These are phyloP conservation scores for Drosophila lutescens DNA, from an alignment of 2,888 invertebrate species.

Conservation along the genomic window DNA sequence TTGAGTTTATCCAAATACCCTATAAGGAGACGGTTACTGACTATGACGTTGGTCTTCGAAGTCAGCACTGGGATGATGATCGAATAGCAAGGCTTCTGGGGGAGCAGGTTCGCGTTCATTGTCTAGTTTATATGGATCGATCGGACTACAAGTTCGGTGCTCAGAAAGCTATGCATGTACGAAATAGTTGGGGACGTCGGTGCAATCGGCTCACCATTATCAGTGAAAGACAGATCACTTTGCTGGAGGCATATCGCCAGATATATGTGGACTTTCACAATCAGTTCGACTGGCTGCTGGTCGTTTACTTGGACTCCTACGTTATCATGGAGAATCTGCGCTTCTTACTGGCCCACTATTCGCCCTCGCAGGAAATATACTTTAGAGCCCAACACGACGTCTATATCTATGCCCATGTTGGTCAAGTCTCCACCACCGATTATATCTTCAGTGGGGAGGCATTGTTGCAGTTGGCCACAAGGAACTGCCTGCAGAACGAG, in stretches of 20 bases:
- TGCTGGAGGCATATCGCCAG: slow-evolving; percentile 94
- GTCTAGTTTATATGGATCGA: slow-evolving; percentile 91
- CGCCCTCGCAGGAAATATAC: slow-evolving; percentile 90
- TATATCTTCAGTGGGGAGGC: slow-evolving; percentile 96
- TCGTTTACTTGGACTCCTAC: slow-evolving; percentile 99
- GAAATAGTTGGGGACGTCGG: slow-evolving; percentile 96
- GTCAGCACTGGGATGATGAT: slow-evolving; percentile 38
- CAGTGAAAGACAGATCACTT: slow-evolving; percentile 91
- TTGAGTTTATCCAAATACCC: slow-evolving; percentile 6
- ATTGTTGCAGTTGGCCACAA: slow-evolving; percentile 89
- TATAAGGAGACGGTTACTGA: slow-evolving; percentile 33
- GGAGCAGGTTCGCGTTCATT: slow-evolving; percentile 92
- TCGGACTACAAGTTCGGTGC: slow-evolving; percentile 94
- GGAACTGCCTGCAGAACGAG: slow-evolving; percentile 90
- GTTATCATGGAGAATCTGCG: slow-evolving; percentile 97
- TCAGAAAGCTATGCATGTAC: slow-evolving; percentile 94
- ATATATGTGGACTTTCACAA: slow-evolving; percentile 91
- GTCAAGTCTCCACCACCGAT: slow-evolving; percentile 96
- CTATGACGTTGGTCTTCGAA: slow-evolving; percentile 32
- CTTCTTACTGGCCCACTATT: slow-evolving; percentile 91
- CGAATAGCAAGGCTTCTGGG: slow-evolving; percentile 88
- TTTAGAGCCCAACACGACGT: slow-evolving; percentile 92
- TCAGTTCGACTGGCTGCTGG: slow-evolving; percentile 97
- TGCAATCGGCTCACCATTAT: slow-evolving; percentile 86
- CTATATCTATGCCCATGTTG: slow-evolving; percentile 89